These are phyloP conservation scores for Microcebus lehilahytsara DNA, from an alignment of 2,113 vertebrate species.

Conservation along the genomic window DNA sequence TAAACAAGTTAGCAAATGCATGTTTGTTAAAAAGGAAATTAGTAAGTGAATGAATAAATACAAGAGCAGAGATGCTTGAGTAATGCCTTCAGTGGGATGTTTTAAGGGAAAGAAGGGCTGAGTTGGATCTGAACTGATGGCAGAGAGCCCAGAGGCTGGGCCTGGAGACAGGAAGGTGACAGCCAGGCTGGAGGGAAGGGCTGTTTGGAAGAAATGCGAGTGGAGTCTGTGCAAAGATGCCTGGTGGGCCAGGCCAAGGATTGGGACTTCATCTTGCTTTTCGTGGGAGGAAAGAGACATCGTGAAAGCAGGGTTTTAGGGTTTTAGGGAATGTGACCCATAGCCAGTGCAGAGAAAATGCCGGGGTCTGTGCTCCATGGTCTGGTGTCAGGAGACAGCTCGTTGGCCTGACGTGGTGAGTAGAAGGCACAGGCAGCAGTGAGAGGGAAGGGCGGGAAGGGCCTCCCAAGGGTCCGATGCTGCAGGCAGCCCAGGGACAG, in stretches of 20 bases:
- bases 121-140: background rate
- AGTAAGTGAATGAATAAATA: background rate
- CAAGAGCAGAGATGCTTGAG: background rate
- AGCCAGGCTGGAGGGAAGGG: background rate
- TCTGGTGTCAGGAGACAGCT: background rate
- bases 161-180: rapidly evolving
- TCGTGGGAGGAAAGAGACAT: background rate
- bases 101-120: background rate
- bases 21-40: background rate
- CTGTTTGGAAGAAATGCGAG: background rate
- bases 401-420: rapidly evolving
- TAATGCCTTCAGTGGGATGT: background rate
- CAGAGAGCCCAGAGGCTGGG: background rate
- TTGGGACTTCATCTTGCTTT: background rate
- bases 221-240: background rate
- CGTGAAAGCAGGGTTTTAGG: background rate
- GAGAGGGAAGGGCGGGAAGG: background rate
- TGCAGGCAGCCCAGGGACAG: rapidly evolving
- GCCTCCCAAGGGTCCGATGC: background rate
- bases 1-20: background rate
- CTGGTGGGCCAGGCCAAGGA: rapidly evolving
- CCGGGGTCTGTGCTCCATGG: rapidly evolving
- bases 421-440: background rate
- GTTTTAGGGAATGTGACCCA: background rate
- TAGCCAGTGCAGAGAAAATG: background rate